Evolutionary conservation across 2,888 invertebrate species (phyloP), one percentile per base, ranked within the genome.

Genomic region (Calephelis perditalis): DNA sequence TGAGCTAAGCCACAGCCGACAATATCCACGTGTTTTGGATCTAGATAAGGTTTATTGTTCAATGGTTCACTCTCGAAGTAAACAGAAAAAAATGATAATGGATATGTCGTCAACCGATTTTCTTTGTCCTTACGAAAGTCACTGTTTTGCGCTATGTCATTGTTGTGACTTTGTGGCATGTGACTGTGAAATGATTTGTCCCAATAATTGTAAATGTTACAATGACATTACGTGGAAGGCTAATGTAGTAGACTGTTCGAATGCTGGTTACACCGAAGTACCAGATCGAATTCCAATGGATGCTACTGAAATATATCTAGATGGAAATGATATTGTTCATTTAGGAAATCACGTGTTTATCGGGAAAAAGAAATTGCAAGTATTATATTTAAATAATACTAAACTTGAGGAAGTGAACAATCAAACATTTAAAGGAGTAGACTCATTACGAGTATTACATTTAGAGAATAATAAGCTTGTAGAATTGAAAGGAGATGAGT

Each of bases 151-250:
- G n/a, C 86, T 96, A 15, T 97, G 97, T 81, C 95, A 96, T 81
- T 97, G 97, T 84, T 97, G 97, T 87, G 96, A 96, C 72, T 97
- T 95, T 79, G 95, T 96, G 74, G 96, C 96, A 58, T 97, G 97
- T 84, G 97, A 97, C 85, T 97, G 97, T 89, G 95, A 96, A 91
- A 96, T 96, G 95, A 95, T 95, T 70, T 97, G 97, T 81, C 97
- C 97, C 56, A 92, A 92, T 75, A 95, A 95, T 77, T 97, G 97
- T 86, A 94, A 93, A 72, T 97, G 97, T 76, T 97, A 94, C 91
- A 95, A 96, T 81, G 96, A 97, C 79, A 94, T 95, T 76, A 94
- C 95, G 66, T 96, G 96, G 95, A 93, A 94, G 69, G 94, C 95
- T 67, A 96, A 96, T 85, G 95, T 96, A 57, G 96, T 96, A 55